These are phyloP conservation scores for Chunga burmeisteri DNA, from an alignment of 2,113 vertebrate genomes.

Conservation along the genomic window DNA sequence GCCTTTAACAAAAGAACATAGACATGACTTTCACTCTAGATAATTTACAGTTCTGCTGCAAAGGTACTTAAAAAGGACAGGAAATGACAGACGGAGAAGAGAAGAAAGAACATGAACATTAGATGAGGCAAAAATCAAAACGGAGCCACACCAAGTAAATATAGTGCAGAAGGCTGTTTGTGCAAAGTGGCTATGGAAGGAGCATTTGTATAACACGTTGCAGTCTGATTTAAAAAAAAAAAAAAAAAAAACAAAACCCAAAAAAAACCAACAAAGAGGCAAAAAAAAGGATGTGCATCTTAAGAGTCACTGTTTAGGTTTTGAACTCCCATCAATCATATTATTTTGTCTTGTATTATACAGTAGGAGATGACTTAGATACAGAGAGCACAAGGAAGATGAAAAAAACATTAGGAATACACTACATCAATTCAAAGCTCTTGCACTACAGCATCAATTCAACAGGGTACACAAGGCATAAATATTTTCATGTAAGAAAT, in stretches of 20 bases:
- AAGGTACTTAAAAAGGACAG: not conserved
- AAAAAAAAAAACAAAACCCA: not conserved
- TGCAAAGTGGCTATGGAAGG: not conserved
- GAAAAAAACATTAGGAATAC: not conserved
- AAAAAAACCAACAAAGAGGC: not conserved
- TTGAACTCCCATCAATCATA: not conserved
- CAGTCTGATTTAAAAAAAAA: not conserved
- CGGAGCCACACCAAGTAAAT: not conserved
- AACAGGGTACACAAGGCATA: not conserved
- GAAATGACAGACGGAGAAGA: not conserved
- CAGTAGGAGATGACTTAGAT: not conserved
- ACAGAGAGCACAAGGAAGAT: not conserved
- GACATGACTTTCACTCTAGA: not conserved
- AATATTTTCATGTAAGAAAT: not conserved
- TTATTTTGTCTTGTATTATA: not conserved
- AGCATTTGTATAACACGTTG: not conserved
- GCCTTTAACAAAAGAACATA: not conserved
- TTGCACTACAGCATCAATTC: not conserved
- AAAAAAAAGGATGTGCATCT: not conserved
- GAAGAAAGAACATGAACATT: not conserved
- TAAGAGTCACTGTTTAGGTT: not conserved
- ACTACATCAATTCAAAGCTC: not conserved
- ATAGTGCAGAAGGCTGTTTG: not conserved
- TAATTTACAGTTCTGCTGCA: not conserved
- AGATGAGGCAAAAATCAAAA: not conserved